Percentiles rank a stretch among this genome's conserved stretches.
These are phyloP conservation scores for Volucella zonaria DNA, from an alignment of 2,888 invertebrate species.

Conservation along the genomic window DNA sequence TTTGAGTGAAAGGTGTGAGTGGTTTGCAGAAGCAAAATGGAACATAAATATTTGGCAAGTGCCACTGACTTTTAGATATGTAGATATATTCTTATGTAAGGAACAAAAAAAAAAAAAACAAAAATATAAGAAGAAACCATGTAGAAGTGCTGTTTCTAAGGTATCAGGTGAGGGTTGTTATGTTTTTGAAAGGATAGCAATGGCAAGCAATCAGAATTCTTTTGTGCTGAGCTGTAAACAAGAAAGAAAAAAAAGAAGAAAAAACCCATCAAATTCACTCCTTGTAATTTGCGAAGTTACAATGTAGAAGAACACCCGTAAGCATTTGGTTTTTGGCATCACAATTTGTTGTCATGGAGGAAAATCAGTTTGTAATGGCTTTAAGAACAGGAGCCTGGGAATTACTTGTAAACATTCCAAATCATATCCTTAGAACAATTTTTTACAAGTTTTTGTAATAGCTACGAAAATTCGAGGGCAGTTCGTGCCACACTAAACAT, in stretches of 20 bases:
- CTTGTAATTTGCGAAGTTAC: not conserved
- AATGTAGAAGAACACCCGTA: not conserved
- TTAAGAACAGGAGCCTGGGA: too few relatives aligned
- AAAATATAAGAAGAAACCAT: too few relatives aligned
- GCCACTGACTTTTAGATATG: slow-evolving; percentile 41
- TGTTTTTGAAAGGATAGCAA: slow-evolving; percentile 8
- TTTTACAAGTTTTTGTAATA: too few relatives aligned
- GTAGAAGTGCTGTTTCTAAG: slow-evolving; percentile 25
- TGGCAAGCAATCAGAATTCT: slow-evolving; percentile 26
- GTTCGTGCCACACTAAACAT: too few relatives aligned
- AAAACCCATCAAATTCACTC: not conserved
- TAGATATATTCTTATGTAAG: not conserved
- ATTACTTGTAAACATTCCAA: too few relatives aligned
- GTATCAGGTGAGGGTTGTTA: slow-evolving; percentile 12
- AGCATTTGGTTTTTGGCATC: not conserved
- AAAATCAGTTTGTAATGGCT: too few relatives aligned
- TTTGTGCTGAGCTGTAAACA: slow-evolving; percentile 23
- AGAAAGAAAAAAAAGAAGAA: slow-evolving; percentile 33
- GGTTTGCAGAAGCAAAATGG: slow-evolving; percentile 46
- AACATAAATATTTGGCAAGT: slow-evolving; percentile 71
- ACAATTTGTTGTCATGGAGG: too few relatives aligned
- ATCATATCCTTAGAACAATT: too few relatives aligned
- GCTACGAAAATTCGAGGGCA: too few relatives aligned
- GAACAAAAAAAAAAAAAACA: slow-evolving; percentile 4
- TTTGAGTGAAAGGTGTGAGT: slow-evolving; percentile 36